A percentile compares a stretch with the other conserved stretches of the same genome.
Conservation (phyloP, 2,797 vertebrate species). For the Pagetopsis macropterus region DNA sequence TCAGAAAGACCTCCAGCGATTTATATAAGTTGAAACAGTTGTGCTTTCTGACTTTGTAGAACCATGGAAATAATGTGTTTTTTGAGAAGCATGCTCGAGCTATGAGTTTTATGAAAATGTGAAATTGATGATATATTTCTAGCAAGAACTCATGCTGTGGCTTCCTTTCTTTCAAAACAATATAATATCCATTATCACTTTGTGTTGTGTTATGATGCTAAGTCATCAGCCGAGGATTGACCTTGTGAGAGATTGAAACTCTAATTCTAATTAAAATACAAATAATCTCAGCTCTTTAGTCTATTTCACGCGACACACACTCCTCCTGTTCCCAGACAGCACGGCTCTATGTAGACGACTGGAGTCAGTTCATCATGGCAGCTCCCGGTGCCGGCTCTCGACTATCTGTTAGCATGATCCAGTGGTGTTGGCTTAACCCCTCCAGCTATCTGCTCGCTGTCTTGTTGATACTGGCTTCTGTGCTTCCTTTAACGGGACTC, state of each 20-base stretch:
- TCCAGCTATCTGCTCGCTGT: conserved; percentile 58
- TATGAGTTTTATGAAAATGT: no score
- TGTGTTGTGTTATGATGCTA: background rate
- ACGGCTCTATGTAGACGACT: conserved; percentile 12
- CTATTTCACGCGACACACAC: conserved; percentile 3
- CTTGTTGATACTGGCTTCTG: conserved; percentile 51
- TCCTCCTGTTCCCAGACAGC: conserved; percentile 20
- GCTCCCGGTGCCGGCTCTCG: conserved; percentile 28
- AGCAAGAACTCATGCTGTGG: background rate
- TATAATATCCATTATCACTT: conserved; percentile 5
- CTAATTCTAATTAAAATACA: background rate
- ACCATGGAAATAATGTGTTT: no score
- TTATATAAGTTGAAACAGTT: no score
- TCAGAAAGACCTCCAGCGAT: no score
- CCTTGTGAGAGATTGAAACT: background rate
- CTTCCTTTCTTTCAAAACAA: conserved; percentile 12
- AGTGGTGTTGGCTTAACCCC: conserved; percentile 53
- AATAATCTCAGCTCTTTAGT: background rate
- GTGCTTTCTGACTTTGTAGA: no score
- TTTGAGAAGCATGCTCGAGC: no score
- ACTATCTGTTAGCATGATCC: conserved; percentile 54
- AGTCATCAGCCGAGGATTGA: background rate
- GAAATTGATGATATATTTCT: background rate
- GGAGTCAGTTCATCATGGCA: conserved; percentile 31
- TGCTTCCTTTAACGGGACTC: conserved; percentile 49